A percentile compares a stretch with the other conserved stretches of the same genome.
Evolutionary conservation across 2,113 vertebrate species (phyloP).

Genomic region (Rhipidura dahli): DNA sequence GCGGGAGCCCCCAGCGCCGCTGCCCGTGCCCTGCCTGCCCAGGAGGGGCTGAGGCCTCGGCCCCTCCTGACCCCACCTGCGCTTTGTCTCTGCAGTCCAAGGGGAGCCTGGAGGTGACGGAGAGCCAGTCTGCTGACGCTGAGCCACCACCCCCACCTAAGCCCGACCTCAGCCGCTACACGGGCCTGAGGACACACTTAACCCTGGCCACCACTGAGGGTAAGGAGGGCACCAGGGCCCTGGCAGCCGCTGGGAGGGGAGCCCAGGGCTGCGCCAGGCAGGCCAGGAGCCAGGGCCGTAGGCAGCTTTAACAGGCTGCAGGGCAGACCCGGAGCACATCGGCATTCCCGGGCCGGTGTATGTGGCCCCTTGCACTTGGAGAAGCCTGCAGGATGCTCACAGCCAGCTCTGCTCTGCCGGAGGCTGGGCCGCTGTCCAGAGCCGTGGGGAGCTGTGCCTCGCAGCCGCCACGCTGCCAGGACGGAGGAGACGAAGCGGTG

Average conservation of each 20-base stretch:
- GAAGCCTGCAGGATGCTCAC: not conserved
- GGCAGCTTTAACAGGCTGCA: not conserved
- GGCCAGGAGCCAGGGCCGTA: not conserved
- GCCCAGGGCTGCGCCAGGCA: not conserved
- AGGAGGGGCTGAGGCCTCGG: not conserved
- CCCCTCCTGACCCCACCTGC: not conserved
- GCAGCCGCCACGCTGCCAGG: not conserved
- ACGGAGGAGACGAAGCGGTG: not conserved
- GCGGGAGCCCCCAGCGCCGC: fast-evolving
- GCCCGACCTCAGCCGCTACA: conserved; percentile 89
- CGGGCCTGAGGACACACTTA: conserved; percentile 84
- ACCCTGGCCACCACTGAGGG: conserved; percentile 85
- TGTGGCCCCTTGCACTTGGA: not conserved
- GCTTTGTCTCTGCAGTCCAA: conserved; percentile 81
- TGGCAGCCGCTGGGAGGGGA: not conserved
- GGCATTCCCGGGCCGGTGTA: fast-evolving
- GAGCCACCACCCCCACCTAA: conserved; percentile 95
- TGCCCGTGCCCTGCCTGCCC: not conserved
- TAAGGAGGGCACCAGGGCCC: conserved; percentile 66
- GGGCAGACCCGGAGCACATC: not conserved
- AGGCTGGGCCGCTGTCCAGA: not conserved
- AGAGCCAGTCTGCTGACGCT: conserved; percentile 93
- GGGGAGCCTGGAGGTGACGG: conserved; percentile 91
- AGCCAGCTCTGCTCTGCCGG: not conserved
- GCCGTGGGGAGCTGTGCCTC: not conserved